phyloP scores from a whole-genome alignment of 2,797 vertebrate genomes.

The Paratrypauchen microcephalus region DNA sequence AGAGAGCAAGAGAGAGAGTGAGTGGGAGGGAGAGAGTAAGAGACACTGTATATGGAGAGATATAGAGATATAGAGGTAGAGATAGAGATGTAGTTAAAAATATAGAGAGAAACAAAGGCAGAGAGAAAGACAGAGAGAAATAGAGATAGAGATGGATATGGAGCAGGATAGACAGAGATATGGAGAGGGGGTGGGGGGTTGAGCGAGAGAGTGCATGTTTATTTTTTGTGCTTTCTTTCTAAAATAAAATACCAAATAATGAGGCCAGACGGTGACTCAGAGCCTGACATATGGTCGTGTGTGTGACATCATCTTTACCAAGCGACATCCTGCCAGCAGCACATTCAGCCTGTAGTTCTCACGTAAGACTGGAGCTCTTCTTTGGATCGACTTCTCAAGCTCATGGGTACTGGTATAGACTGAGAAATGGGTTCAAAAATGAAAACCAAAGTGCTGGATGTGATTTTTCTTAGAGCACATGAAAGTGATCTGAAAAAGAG shows the following conservation, averaged over 20 bases:
- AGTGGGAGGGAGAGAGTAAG: too few species aligned
- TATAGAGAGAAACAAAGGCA: too few species aligned
- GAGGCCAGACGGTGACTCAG: conserved; percentile 66
- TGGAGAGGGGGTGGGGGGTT: conserved; percentile 22
- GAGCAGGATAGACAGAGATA: too few species aligned
- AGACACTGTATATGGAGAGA: too few species aligned
- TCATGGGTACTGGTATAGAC: background rate
- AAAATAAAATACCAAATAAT: conserved; percentile 69
- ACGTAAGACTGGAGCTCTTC: background rate
- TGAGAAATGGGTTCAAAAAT: too few species aligned
- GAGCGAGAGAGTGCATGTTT: conserved; percentile 16
- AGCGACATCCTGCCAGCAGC: conserved; percentile 52
- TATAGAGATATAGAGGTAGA: too few species aligned
- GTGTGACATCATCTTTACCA: conserved; percentile 68
- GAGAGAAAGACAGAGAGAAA: too few species aligned
- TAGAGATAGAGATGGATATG: too few species aligned
- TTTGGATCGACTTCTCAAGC: background rate
- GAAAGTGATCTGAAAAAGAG: too few species aligned
- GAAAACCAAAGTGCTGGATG: background rate
- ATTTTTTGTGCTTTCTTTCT: conserved; percentile 49
- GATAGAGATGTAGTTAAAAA: too few species aligned
- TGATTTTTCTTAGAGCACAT: background rate
- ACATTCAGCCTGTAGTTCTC: conserved; percentile 2
- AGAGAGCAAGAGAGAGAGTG: too few species aligned
- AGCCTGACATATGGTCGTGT: conserved; percentile 73